Evolutionary conservation across 1,140 invertebrate genomes (phyloP), one percentile per base, ranked within the genome.

Genomic region (Drosophila mauritiana): DNA sequence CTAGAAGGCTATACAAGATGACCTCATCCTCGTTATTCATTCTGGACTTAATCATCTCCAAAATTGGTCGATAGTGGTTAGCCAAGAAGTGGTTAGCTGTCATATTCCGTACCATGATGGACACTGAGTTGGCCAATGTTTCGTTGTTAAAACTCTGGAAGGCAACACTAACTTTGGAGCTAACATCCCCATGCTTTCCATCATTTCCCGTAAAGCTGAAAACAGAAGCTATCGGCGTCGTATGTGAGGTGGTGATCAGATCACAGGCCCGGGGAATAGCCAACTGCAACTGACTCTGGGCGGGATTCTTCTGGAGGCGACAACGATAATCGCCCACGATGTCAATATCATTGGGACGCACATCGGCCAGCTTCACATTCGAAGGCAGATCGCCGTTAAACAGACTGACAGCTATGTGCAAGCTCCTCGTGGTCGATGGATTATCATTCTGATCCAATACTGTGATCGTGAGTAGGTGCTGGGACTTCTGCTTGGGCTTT

Each of bases 371-470:
- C 92, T 96, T 96, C 0, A 61, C 67, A 42, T 97, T 96, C 20
- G 94, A 79, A 0, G 96, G 96, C 77, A 94, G 94, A 52, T 94
- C 93, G 51, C 95, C 95, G 80, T 97, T 96, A 73, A 96, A 96
- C 0, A 96, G 94, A 88, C 96, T 95, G 7, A 98, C 95, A 25
- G 97, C 92, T 20, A 98, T 94, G 74, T 96, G 96, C 1, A 97
- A 96, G 17, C 96, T 96, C 75, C 98, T 94, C 8, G 97, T 94
- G 13, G 95, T 95, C 0, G 98, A 98, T 5, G 98, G 97, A 89
- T 96, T 97, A 88, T 99, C 98, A 92, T 99, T 99, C 91, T 97
- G 95, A 92, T 99, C 98, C 5, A 96, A 91, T 3, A 99, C 95
- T 42, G 95, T 94, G 22, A 99, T 95, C 10, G 94, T 94, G 15